These are phyloP conservation scores for Caenorhabditis remanei DNA, from an alignment of 1,140 invertebrate species.

Conservation along the genomic window DNA sequence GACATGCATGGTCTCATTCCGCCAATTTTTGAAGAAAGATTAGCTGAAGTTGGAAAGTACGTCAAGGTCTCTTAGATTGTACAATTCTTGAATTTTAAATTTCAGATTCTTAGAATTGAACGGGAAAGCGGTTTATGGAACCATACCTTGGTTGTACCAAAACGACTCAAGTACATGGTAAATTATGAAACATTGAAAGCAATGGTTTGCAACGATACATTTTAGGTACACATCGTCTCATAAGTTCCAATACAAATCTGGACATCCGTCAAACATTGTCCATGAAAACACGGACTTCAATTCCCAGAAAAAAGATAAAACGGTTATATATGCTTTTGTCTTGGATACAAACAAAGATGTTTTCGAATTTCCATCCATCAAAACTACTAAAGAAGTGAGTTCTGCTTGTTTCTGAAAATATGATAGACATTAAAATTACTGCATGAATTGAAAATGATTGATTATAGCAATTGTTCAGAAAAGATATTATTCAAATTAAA, in stretches of 20 bases:
- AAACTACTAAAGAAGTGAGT: slow-evolving; percentile 57
- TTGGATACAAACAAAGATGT: slow-evolving; percentile 62
- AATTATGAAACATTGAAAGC: background rate
- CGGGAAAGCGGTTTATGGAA: slow-evolving; percentile 83
- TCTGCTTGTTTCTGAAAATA: background rate
- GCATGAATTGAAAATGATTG: too few relatives aligned
- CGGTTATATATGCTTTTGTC: slow-evolving; percentile 72
- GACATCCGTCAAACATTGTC: background rate
- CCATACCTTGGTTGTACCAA: slow-evolving; percentile 80
- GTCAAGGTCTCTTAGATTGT: slow-evolving; percentile 78
- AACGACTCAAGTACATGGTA: slow-evolving; percentile 73
- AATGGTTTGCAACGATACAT: background rate
- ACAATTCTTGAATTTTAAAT: background rate
- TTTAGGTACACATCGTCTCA: slow-evolving; percentile 70
- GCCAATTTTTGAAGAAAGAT: slow-evolving; percentile 90
- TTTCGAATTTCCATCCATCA: slow-evolving; percentile 63
- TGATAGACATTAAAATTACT: too few relatives aligned
- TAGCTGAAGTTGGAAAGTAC: slow-evolving; percentile 84
- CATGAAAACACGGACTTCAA: slow-evolving; percentile 60
- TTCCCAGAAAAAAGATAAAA: slow-evolving; percentile 63
- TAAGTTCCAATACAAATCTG: background rate
- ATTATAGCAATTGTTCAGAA: too few relatives aligned
- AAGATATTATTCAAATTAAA: too few relatives aligned
- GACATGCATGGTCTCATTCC: slow-evolving; percentile 82
- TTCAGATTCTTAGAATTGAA: slow-evolving; percentile 27